A percentile compares a stretch with the other conserved stretches of the same genome.
Conservation (phyloP, 2,888 invertebrate species). For the Mylabris sibirica region DNA sequence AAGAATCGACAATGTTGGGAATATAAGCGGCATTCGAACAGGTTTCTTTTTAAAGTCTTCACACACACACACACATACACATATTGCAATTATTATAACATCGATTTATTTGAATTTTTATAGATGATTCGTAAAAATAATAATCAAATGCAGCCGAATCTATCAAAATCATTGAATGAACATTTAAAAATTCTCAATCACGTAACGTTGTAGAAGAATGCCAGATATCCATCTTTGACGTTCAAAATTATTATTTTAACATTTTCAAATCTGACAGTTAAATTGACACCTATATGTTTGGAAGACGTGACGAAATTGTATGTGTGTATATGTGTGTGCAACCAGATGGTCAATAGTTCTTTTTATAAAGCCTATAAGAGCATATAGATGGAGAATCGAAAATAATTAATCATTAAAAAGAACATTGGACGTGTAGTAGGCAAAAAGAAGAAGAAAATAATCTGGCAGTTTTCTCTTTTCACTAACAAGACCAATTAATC, state of each 20-base stretch:
- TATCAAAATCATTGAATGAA: background rate
- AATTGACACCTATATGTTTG: background rate
- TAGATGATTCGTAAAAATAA: too few species aligned
- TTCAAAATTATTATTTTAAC: constrained; percentile 2
- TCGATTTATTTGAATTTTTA: too few species aligned
- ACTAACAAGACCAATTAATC: too few species aligned
- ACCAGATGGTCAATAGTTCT: background rate
- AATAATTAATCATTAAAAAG: background rate
- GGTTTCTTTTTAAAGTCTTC: too few species aligned
- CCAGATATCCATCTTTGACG: background rate
- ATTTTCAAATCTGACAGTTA: background rate
- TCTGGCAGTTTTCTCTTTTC: too few species aligned
- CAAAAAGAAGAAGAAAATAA: too few species aligned
- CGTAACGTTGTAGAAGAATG: background rate
- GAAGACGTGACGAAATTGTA: background rate
- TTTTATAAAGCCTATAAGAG: background rate
- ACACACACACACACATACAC: too few species aligned
- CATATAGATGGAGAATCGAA: background rate
- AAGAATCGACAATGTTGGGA: background rate
- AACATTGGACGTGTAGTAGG: background rate
- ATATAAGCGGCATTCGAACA: too few species aligned
- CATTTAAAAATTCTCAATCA: background rate
- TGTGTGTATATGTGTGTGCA: background rate
- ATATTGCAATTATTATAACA: too few species aligned
- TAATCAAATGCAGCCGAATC: background rate